phyloP scores from a whole-genome alignment of 2,888 invertebrate species.

The Callinectes sapidus region DNA sequence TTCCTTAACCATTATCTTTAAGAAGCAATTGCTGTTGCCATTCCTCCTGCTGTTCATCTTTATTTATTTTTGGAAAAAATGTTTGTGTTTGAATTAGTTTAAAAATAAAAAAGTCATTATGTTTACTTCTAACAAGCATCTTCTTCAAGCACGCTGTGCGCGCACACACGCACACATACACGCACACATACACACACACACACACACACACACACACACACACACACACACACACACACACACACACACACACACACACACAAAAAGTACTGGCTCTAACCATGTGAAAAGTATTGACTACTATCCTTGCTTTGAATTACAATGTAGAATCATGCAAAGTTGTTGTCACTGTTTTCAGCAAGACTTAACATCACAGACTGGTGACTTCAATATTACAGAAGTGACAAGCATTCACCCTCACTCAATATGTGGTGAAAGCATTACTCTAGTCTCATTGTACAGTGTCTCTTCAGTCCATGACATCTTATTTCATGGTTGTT shows the following conservation, averaged over 20 bases:
- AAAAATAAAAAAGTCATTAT: constrained; percentile 26
- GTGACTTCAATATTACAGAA: background rate
- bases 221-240: background rate
- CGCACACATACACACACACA: background rate
- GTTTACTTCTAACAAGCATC: background rate
- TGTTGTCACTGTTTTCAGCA: background rate
- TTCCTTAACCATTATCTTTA: background rate
- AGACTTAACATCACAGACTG: background rate
- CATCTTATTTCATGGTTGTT: background rate
- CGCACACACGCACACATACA: background rate
- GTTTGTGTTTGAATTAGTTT: background rate
- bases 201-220: background rate
- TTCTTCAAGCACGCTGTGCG: no score
- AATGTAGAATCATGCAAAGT: background rate
- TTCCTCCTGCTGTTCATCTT: background rate
- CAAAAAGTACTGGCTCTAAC: background rate
- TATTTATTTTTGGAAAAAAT: background rate
- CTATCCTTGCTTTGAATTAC: background rate
- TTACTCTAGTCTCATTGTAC: background rate
- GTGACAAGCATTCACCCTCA: background rate
- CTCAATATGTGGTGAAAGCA: background rate
- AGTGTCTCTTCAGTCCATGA: background rate
- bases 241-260: background rate
- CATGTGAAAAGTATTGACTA: background rate
- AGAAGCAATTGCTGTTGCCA: background rate